A percentile compares a stretch with the other conserved stretches of the same genome.
These are phyloP conservation scores for Toxotes lorentzi DNA, from an alignment of 2,797 vertebrate genomes.

Conservation along the genomic window DNA sequence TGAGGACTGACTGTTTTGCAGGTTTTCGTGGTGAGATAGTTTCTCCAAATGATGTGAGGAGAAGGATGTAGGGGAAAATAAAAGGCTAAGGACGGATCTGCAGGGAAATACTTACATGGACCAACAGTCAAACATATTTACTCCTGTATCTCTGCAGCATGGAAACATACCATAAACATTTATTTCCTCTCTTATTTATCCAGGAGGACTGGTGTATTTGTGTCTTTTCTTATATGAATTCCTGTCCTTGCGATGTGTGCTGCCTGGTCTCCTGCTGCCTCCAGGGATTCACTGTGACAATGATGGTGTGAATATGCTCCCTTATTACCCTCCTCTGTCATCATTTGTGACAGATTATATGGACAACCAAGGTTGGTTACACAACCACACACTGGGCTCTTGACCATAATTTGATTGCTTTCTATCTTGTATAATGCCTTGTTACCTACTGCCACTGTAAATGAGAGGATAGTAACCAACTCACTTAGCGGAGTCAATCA, in stretches of 20 bases:
- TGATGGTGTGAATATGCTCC: conserved; percentile 64
- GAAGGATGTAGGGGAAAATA: conserved; percentile 3
- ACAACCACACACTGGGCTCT: conserved; percentile 78
- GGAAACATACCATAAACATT: conserved; percentile 29
- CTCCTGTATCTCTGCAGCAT: conserved; percentile 1
- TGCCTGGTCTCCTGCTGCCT: conserved; percentile 25
- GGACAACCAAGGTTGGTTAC: conserved; percentile 80
- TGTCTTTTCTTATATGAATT: conserved; percentile 23
- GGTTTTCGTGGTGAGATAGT: conserved; percentile 3
- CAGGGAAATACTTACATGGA: conserved; percentile 7
- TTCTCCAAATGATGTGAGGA: conserved; percentile 14
- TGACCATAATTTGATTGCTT: conserved; percentile 84
- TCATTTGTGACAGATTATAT: conserved; percentile 77
- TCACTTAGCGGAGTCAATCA: conserved; percentile 84
- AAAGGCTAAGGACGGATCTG: conserved; percentile 5
- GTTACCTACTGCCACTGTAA: conserved; percentile 82
- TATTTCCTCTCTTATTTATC: conserved; percentile 34
- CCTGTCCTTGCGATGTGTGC: conserved; percentile 2
- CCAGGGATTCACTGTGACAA: conserved; percentile 54
- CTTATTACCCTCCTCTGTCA: conserved; percentile 81
- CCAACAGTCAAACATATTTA: conserved; percentile 15
- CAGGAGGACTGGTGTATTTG: conserved; percentile 9
- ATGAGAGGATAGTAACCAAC: conserved; percentile 70
- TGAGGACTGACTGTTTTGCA: neutral
- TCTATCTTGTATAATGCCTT: conserved; percentile 81